These are phyloP conservation scores for Galaxea fascicularis DNA, from an alignment of 92 coral and sea anemone genomes.

Conservation along the genomic window DNA sequence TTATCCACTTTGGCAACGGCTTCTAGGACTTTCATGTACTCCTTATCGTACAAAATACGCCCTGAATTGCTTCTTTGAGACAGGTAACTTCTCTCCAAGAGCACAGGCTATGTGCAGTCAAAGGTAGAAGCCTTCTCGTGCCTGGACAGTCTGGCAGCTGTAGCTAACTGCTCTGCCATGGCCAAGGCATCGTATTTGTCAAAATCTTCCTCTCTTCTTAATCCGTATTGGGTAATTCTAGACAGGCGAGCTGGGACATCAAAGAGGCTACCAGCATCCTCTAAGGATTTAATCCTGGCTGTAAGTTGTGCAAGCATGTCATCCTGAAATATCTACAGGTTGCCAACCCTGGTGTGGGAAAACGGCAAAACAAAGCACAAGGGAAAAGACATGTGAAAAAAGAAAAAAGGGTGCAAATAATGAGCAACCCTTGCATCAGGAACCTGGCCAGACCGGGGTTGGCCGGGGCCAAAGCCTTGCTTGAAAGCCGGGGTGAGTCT, in stretches of 20 bases:
- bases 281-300: neutral
- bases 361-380: too few relatives aligned
- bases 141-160: neutral
- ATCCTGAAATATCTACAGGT: too few relatives aligned
- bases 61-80: constrained; percentile 28
- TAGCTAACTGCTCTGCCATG: too few relatives aligned
- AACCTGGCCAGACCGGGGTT: too few relatives aligned
- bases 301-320: neutral
- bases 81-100: neutral
- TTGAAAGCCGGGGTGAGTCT: too few relatives aligned
- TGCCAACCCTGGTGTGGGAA: too few relatives aligned
- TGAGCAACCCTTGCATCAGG: too few relatives aligned
- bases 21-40: constrained; percentile 30
- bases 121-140: neutral
- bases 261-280: neutral
- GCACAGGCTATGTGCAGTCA: neutral
- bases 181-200: too few relatives aligned
- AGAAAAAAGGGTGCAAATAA: too few relatives aligned
- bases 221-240: constrained; percentile 1
- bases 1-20: constrained; percentile 32
- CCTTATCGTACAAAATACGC: constrained; percentile 44
- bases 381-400: too few relatives aligned
- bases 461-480: too few relatives aligned
- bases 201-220: constrained; percentile 40
- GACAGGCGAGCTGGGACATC: neutral